Evolutionary conservation across 2,797 vertebrate species (phyloP), one percentile per base, ranked within the genome.

Genomic region (Gastrophryne carolinensis): DNA sequence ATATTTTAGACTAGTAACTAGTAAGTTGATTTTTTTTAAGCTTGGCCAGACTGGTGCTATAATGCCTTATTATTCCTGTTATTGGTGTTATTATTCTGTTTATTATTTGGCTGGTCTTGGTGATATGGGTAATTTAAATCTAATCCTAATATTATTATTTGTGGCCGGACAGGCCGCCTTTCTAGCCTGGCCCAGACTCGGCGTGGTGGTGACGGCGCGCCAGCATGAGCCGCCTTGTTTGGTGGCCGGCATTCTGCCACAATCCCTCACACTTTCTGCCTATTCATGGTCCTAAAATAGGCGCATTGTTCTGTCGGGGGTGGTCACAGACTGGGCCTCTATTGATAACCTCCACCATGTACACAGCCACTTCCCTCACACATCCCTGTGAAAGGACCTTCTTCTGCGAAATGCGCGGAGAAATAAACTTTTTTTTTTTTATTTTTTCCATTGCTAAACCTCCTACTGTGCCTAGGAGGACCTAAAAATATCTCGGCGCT

Each of bases 371-470:
- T 71, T 71, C 75, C 75, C 29, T 54, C 15, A 3, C 35, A 19
- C 11, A 30, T 2, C 26, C 5, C 24, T 49, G 17, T 65, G 41
- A 77, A 57, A 49, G 75, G 6, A 39, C 67, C 71, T 77, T 72
- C 67, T 70, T 65, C 67, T 58, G 11, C 12, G 54, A 69, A 37
- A 69, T 57, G 44, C 35, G 19, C 61, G 65, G 21, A 30, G 50
- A 64, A 71, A 64, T 21, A 77, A 77, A 71, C 66, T 64, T 76
- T 76, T 70, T 63, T 65, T 73, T 60, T 58, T 65, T 72, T n/a
- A n/a, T n/a, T 39, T 57, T 71, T 74, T 74, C 34, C 75, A 44
- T 64, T 71, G 53, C 67, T 32, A 71, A 77, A 72, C 57, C 75
- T 78, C 67, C 75, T 72, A 72, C 75, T 66, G 75, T 30, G 68